Evolutionary conservation across 1,140 invertebrate species (phyloP), one percentile per base, ranked within the genome.

Genomic region (Cherax destructor): DNA sequence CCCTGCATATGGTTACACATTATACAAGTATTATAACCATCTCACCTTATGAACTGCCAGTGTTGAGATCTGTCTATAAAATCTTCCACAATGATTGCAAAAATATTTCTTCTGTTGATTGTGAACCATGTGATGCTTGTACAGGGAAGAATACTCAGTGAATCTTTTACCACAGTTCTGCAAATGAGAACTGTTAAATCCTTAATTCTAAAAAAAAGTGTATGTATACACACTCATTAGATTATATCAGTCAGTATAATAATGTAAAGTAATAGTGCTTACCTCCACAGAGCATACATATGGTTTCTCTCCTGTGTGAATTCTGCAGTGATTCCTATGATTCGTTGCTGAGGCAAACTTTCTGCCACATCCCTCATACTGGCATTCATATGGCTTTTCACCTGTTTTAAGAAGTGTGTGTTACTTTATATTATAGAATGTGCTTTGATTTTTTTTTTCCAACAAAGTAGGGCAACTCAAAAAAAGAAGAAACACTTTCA

Each of bases 91-190:
- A 11, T 95, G 93, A 83, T 95, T 95, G 92, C 96, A 96, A 69
- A 94, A 94, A 92, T 96, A 96, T 30, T 96, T 96, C 92, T 96
- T 96, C 86, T 95, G 94, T 86, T 96, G 95, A 6, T 96, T 96
- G 93, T 96, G 96, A 30, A 96, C 96, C 50, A 96, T 95, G 94
- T 96, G 96, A 94, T 97, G 97, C 94, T 97, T 97, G 93, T 97
- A 97, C 24, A 97, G 95, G 93, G 96, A 97, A 77, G 96, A 97
- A 94, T 97, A 97, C 93, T 97, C 97, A 4, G 97, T 97, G 93
- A 97, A 97, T 61, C 96, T 94, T 94, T 96, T 96, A 11, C 95
- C 95, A 94, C 97, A 97, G 85, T 95, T 96, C 94, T 96, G 93
- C 49, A 95, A 85, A 49, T 18, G 80, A 92, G 86, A 69, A 4